phyloP scores from a whole-genome alignment of 2,888 invertebrate species.

The Tenthredo mesomela region DNA sequence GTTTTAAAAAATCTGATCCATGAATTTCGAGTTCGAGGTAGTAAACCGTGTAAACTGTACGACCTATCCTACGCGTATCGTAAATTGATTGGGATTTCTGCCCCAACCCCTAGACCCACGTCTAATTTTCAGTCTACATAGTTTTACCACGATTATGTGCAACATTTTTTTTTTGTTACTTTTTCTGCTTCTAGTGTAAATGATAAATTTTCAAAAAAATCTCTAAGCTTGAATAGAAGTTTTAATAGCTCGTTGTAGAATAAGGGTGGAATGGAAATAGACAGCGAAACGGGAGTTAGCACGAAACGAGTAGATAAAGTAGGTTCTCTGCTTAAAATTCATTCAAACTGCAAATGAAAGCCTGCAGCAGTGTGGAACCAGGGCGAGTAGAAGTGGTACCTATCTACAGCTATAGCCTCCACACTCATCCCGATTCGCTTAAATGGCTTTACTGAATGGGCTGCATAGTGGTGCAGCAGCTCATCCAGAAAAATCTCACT shows the following conservation, averaged over 20 bases:
- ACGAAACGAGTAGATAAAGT: background rate
- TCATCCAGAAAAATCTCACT: background rate
- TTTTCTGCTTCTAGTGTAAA: background rate
- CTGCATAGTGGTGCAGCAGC: conserved; percentile 19
- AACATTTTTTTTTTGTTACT: background rate
- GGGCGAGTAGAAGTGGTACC: conserved; percentile 17
- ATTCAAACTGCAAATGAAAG: conserved; percentile 58
- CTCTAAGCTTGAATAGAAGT: background rate
- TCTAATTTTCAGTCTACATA: background rate
- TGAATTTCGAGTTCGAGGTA: conserved; percentile 20
- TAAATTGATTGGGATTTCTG: conserved; percentile 3
- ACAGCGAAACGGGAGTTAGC: background rate
- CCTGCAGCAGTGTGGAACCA: conserved; percentile 12
- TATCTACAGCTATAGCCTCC: conserved; percentile 31
- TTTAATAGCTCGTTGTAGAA: background rate
- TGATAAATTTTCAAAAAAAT: background rate
- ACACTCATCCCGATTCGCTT: conserved; percentile 53
- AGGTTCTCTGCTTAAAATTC: conserved; percentile 56
- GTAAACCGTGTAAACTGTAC: conserved; percentile 12
- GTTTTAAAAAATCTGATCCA: conserved; percentile 36
- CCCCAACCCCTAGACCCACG: background rate
- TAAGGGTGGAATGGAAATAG: background rate
- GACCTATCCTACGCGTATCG: background rate
- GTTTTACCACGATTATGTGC: background rate
- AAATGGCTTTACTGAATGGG: conserved; percentile 54